These are phyloP conservation scores for Melolontha melolontha DNA, from an alignment of 2,888 invertebrate genomes.

Conservation along the genomic window DNA sequence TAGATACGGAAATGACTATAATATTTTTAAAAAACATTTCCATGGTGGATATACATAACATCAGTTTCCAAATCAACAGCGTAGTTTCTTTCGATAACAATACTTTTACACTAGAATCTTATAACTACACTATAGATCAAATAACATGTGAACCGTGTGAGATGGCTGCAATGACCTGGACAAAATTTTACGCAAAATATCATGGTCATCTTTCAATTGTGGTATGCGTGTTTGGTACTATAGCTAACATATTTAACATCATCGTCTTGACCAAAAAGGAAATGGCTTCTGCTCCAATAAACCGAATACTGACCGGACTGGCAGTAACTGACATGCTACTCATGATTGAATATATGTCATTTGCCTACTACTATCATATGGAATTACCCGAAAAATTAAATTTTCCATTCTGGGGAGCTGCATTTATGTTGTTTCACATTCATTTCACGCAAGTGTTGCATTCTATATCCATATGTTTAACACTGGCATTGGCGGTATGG, in stretches of 20 bases:
- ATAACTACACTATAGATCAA: conserved; percentile 20
- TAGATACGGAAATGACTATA: conserved; percentile 11
- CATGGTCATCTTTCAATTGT: conserved; percentile 88
- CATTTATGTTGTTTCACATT: conserved; percentile 82
- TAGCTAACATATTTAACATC: conserved; percentile 89
- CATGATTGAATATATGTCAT: conserved; percentile 88
- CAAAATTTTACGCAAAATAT: conserved; percentile 70
- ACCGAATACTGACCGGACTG: conserved; percentile 85
- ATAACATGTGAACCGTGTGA: conserved; percentile 42
- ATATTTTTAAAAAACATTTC: conserved; percentile 20
- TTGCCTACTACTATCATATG: conserved; percentile 76
- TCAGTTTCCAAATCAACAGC: conserved; percentile 17
- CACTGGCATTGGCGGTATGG: conserved; percentile 86
- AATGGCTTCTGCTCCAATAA: conserved; percentile 86
- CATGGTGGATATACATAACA: conserved; percentile 14
- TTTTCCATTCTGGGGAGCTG: conserved; percentile 80
- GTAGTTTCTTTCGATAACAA: conserved; percentile 9
- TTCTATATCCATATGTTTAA: conserved; percentile 86
- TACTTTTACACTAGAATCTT: conserved; percentile 18
- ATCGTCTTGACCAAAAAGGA: conserved; percentile 87
- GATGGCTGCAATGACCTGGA: conserved; percentile 63
- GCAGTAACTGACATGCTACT: conserved; percentile 92
- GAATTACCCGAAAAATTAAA: conserved; percentile 73
- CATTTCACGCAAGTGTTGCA: conserved; percentile 85
- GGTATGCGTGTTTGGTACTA: conserved; percentile 87